Evolutionary conservation across 2,113 vertebrate species (phyloP).

Genomic region (Nibea albiflora): DNA sequence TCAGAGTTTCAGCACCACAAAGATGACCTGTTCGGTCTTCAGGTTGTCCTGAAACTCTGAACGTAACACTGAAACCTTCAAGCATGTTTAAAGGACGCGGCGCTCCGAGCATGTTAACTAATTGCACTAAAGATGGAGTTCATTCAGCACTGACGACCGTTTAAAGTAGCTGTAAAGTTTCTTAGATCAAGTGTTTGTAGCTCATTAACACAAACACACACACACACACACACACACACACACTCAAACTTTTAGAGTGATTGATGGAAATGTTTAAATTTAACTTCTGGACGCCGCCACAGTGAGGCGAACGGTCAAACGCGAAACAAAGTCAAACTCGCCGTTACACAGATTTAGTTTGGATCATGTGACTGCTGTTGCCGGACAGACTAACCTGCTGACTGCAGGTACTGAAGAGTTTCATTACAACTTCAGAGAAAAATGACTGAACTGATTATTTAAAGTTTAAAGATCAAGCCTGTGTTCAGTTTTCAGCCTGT

Average conservation of each 20-base stretch:
- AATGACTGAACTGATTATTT: background rate
- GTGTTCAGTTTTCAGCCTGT: background rate
- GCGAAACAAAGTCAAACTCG: too few relatives aligned
- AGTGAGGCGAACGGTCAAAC: too few relatives aligned
- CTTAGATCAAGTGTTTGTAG: constrained; percentile 63
- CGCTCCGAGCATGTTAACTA: constrained; percentile 67
- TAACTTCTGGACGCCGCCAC: background rate
- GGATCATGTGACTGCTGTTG: constrained; percentile 23
- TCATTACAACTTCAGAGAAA: constrained; percentile 28
- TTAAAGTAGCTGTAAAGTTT: constrained; percentile 64
- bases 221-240: constrained; percentile 22
- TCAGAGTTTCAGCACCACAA: constrained; percentile 10
- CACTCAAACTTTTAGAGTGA: constrained; percentile 8
- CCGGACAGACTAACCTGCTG: constrained; percentile 11
- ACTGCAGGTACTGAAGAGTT: constrained; percentile 30
- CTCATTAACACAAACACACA: constrained; percentile 39
- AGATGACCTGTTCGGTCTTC: background rate
- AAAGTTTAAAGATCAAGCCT: too few relatives aligned
- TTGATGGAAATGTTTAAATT: background rate
- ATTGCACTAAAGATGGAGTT: constrained; percentile 79
- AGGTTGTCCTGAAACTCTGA: background rate
- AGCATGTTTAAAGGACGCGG: constrained; percentile 5
- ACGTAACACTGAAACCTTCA: background rate
- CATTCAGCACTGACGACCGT: constrained; percentile 58
- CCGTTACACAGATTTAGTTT: background rate